Base-by-base conservation (phyloP, 2,888 invertebrate species). In the Crepidodera aurea region DNA sequence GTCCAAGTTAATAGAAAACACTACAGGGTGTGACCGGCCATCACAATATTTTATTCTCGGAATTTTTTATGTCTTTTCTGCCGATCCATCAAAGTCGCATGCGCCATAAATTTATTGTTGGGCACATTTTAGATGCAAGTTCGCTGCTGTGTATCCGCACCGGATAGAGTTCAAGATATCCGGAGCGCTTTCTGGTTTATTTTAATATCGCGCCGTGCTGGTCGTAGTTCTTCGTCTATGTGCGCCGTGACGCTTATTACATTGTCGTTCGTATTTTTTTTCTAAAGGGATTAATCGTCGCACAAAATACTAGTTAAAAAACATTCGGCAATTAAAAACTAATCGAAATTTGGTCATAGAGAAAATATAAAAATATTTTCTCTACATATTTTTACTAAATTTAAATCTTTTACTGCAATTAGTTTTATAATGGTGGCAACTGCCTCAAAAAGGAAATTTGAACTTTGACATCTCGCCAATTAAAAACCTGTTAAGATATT, bases 141-240 rank as follows among this genome's bases (percentile, higher is more conserved):
- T 57, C 48, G 37, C 39, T 29, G 37, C 37, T 29, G 39, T 37
- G 48, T 57, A 57, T 57, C 57, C 57, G 48, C 16, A 57, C 57
- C 48, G 57, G 57, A 57, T 57, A 57, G 57, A 39, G 48, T 57
- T 57, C 48, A 57, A 57, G 57, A 57, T 57, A 57, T 57, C 57
- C 57, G 57, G 56, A 56, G 22, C 57, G 57, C 48, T 57, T 39
- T 50, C 48, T 48, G 57, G 57, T 22, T 57, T 48, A 57, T 57
- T 57, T 57, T 57, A 57, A 57, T 57, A 57, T 57, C 48, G 48
- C 57, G 44, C 44, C 22, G 3, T 12, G 44, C 44, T 44, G 13
- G 25, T 44, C 44, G 44, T 25, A 13, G 44, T 19, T 1, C 44
- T 42, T 42, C 42, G 46, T 29, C 27, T 25, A 27, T 15, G 48